Conservation (phyloP, 2,888 invertebrate genomes). For the Aethes cnicana region DNA sequence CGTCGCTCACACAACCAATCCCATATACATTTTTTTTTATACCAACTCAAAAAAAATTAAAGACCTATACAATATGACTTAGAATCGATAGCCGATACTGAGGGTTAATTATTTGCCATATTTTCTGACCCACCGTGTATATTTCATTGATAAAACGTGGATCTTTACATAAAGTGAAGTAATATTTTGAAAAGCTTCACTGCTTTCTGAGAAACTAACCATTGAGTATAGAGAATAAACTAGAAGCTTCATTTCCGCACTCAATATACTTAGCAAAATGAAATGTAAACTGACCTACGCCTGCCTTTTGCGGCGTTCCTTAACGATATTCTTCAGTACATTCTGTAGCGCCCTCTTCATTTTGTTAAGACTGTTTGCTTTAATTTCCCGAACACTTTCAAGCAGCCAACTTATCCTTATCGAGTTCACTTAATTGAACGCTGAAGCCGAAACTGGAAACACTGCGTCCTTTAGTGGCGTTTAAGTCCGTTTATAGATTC, state of each 20-base stretch:
- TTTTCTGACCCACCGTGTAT: too few species aligned
- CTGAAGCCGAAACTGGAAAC: slow-evolving; percentile 54
- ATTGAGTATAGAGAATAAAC: slow-evolving; percentile 1
- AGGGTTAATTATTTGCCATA: too few species aligned
- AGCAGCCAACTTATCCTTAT: slow-evolving; percentile 41
- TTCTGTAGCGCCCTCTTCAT: slow-evolving; percentile 66
- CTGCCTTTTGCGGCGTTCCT: slow-evolving; percentile 77
- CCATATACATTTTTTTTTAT: too few species aligned
- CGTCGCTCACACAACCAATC: too few species aligned
- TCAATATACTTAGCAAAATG: slow-evolving; percentile 21
- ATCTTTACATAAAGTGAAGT: too few species aligned
- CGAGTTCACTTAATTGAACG: slow-evolving; percentile 44
- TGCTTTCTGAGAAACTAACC: too few species aligned
- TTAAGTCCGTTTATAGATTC: slow-evolving; percentile 40
- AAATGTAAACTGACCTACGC: slow-evolving; percentile 49
- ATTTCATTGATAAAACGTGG: too few species aligned
- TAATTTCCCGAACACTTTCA: slow-evolving; percentile 64
- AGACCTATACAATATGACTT: too few species aligned
- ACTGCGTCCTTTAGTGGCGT: slow-evolving; percentile 45
- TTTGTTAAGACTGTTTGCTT: slow-evolving; percentile 77
- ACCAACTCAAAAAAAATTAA: too few species aligned
- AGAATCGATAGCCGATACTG: too few species aligned
- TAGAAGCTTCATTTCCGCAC: slow-evolving; percentile 2
- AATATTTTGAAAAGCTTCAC: too few species aligned
- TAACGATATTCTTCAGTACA: slow-evolving; percentile 65